phyloP scores from a whole-genome alignment of 2,113 vertebrate genomes.

The Platycercus adscitus region DNA sequence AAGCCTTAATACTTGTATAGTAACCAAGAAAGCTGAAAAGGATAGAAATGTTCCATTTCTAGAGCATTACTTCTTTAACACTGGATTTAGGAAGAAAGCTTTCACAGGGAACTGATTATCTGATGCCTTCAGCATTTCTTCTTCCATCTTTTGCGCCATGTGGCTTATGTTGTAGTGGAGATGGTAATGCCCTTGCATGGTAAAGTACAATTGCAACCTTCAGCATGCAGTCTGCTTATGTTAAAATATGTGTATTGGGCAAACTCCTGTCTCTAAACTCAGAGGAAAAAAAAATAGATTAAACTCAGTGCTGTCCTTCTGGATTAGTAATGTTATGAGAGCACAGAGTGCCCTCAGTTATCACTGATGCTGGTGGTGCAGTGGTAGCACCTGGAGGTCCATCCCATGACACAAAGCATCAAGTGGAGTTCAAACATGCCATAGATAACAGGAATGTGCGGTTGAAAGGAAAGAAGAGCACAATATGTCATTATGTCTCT shows the following conservation, averaged over 20 bases:
- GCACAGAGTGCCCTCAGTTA: neutral
- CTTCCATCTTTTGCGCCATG: accelerated
- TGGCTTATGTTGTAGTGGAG: accelerated
- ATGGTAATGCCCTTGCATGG: neutral
- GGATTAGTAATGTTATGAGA: neutral
- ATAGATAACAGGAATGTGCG: neutral
- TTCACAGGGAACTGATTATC: neutral
- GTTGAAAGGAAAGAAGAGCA: neutral
- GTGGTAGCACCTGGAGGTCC: neutral
- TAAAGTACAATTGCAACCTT: neutral
- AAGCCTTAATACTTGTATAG: neutral
- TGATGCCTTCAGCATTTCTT: neutral
- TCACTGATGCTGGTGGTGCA: neutral
- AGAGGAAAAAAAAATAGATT: neutral
- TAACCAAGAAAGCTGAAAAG: neutral
- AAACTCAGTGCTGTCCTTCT: neutral
- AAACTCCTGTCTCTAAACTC: neutral
- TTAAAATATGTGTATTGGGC: neutral
- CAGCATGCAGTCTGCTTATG: neutral
- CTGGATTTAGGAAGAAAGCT: neutral
- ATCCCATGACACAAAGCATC: neutral
- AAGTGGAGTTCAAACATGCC: neutral
- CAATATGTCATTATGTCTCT: neutral
- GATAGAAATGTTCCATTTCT: neutral
- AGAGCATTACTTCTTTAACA: neutral